A percentile compares a stretch with the other conserved stretches of the same genome.
Evolutionary conservation across 2,888 invertebrate genomes (phyloP).

Genomic region (Harmothoe impar): DNA sequence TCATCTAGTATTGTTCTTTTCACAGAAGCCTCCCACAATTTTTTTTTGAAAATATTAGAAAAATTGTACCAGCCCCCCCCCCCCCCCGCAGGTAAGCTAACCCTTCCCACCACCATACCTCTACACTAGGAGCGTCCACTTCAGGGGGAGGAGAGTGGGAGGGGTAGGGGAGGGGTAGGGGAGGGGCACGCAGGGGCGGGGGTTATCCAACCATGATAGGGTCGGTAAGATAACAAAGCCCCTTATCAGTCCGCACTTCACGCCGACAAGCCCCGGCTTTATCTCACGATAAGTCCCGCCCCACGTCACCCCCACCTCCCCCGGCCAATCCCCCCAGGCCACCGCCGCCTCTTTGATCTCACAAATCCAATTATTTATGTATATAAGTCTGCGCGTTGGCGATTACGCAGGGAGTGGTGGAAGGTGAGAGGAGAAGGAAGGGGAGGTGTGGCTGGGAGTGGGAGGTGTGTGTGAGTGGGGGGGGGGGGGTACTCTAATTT

Average conservation of each 20-base stretch:
- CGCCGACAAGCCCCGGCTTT: not conserved
- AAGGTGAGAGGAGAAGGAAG: no score
- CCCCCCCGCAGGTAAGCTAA: no score
- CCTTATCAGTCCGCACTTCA: conserved; percentile 6
- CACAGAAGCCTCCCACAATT: no score
- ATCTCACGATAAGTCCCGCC: not conserved
- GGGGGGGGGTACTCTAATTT: no score
- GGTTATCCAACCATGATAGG: conserved; percentile 39
- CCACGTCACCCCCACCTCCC: not conserved
- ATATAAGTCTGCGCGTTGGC: conserved; percentile 11
- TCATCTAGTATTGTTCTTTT: no score
- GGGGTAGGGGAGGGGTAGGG: not conserved
- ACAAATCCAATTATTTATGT: conserved; percentile 59
- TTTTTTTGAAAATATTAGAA: no score
- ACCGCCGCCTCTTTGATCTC: conserved; percentile 5
- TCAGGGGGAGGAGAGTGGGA: not conserved
- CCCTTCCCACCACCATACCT: no score
- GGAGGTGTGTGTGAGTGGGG: no score
- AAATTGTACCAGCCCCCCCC: no score
- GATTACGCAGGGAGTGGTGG: not conserved
- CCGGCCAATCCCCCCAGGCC: not conserved
- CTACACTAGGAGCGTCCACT: no score
- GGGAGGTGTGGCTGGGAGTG: no score
- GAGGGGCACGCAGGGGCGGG: not conserved
- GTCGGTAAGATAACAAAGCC: not conserved